Conservation (phyloP, 2,888 invertebrate genomes). For the Eulithis prunata region DNA sequence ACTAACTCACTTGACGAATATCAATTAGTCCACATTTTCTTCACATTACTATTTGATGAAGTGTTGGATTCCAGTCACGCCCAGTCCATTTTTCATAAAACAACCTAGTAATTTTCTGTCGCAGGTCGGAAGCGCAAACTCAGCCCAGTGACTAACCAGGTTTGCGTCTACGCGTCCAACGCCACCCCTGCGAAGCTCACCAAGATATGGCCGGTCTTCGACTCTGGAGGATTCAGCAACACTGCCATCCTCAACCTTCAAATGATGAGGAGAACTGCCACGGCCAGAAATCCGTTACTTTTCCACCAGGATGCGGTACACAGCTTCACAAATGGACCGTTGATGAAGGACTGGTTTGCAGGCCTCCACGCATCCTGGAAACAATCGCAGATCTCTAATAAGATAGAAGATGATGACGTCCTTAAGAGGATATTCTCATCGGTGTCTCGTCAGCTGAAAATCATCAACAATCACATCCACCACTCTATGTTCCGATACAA, state of each 20-base stretch:
- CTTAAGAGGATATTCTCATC: slow-evolving; percentile 73
- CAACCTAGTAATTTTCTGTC: slow-evolving; percentile 10
- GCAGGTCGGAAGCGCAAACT: slow-evolving; percentile 76
- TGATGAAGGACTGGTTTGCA: slow-evolving; percentile 62
- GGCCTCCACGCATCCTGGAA: slow-evolving; percentile 68
- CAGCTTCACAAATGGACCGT: slow-evolving; percentile 50
- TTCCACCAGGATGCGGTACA: slow-evolving; percentile 50
- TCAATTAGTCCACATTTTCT: too few species aligned
- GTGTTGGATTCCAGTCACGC: too few species aligned
- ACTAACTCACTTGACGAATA: too few species aligned
- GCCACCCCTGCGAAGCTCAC: slow-evolving; percentile 68
- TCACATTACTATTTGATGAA: too few species aligned
- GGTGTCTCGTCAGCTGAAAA: slow-evolving; percentile 70
- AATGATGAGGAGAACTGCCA: slow-evolving; percentile 55
- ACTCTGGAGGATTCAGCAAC: slow-evolving; percentile 77
- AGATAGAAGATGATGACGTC: slow-evolving; percentile 64
- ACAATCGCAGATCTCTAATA: slow-evolving; percentile 63
- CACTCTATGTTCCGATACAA: slow-evolving; percentile 73
- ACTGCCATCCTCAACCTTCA: slow-evolving; percentile 61
- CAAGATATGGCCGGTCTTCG: slow-evolving; percentile 81
- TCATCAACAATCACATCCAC: slow-evolving; percentile 76
- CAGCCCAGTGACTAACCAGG: slow-evolving; percentile 61
- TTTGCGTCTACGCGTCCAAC: slow-evolving; percentile 65
- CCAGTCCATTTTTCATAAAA: too few species aligned
- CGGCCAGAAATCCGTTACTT: slow-evolving; percentile 62